Evolutionary conservation across 2,888 invertebrate genomes (phyloP).

Genomic region (Tuta absoluta): DNA sequence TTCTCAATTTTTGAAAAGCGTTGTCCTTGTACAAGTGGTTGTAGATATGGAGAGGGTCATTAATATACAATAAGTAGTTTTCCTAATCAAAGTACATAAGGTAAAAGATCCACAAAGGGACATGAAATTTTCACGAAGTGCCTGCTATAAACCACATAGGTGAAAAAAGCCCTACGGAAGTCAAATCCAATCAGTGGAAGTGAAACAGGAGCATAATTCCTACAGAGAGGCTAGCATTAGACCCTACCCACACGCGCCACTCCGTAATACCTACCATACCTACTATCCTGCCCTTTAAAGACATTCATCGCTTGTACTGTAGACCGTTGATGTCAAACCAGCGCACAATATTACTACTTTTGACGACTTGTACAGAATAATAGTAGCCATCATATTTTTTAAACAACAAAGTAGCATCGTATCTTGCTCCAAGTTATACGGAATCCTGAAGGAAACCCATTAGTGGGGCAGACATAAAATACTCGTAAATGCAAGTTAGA

Average conservation of each 20-base stretch:
- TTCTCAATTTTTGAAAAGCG: not conserved
- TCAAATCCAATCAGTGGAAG: constrained; percentile 15
- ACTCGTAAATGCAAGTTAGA: constrained; percentile 6
- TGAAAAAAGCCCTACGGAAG: not conserved
- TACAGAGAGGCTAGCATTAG: constrained; percentile 6
- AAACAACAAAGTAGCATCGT: no score
- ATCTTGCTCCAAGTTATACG: not conserved
- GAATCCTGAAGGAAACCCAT: not conserved
- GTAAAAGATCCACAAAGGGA: no score
- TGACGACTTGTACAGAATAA: no score
- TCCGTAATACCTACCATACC: not conserved
- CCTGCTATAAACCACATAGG: not conserved
- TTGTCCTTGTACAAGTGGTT: not conserved
- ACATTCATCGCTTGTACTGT: no score
- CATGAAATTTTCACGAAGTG: no score
- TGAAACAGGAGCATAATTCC: constrained; percentile 1
- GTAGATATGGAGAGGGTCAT: no score
- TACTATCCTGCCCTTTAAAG: not conserved
- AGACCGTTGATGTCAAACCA: no score
- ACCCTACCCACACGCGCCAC: not conserved
- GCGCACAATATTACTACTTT: no score
- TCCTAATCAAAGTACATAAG: no score
- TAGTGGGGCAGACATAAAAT: not conserved
- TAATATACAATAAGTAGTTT: no score
- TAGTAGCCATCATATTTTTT: no score